phyloP scores from a whole-genome alignment of 2,113 vertebrate genomes.

The Varanus salvator region DNA sequence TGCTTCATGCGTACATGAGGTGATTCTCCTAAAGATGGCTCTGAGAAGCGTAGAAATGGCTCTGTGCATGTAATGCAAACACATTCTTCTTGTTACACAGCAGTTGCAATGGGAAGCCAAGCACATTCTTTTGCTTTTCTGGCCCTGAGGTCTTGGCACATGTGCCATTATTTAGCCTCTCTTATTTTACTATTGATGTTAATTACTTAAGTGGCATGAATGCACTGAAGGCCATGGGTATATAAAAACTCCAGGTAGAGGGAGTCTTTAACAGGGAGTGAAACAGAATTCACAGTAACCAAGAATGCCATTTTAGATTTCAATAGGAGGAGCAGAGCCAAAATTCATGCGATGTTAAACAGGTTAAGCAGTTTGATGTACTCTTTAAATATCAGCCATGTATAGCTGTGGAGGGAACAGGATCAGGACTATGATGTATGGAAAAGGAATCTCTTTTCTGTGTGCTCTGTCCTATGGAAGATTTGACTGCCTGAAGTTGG shows the following conservation, averaged over 20 bases:
- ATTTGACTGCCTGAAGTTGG: too few relatives aligned
- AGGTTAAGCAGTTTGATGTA: background rate
- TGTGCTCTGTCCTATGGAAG: background rate
- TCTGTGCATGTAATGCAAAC: conserved; percentile 49
- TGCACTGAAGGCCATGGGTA: background rate
- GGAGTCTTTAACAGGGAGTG: background rate
- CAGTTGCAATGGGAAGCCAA: conserved; percentile 35
- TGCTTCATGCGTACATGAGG: conserved; percentile 61
- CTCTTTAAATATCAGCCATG: background rate
- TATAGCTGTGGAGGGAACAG: background rate
- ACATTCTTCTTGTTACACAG: background rate
- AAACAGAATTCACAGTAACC: background rate
- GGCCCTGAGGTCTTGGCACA: background rate
- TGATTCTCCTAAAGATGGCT: conserved; percentile 53
- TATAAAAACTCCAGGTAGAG: background rate
- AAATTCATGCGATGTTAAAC: background rate
- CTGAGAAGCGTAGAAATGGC: conserved; percentile 20
- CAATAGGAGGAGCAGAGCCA: background rate
- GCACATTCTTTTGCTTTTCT: conserved; percentile 29
- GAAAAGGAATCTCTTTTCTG: background rate
- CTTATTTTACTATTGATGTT: conserved; percentile 5
- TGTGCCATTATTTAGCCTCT: conserved; percentile 11
- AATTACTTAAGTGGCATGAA: background rate
- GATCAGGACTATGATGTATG: background rate
- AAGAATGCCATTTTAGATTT: background rate